Evolutionary conservation across 2,888 invertebrate genomes (phyloP).

Genomic region (Chloroclystis v-ata): DNA sequence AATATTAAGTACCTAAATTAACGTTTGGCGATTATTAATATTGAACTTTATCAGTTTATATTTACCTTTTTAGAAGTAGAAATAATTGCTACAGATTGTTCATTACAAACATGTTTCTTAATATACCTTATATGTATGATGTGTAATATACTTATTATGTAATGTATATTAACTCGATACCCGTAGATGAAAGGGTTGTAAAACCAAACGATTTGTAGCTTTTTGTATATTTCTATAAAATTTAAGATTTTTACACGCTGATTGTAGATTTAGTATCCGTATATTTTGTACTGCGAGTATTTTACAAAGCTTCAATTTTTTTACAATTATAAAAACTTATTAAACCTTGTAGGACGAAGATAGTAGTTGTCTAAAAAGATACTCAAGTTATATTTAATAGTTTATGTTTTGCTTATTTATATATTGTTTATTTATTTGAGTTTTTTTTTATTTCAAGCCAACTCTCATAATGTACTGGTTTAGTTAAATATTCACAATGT

Average conservation of each 20-base stretch:
- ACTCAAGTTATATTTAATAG: slow-evolving; percentile 9
- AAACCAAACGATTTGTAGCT: slow-evolving; percentile 58
- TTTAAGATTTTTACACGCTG: slow-evolving; percentile 65
- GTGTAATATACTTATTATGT: slow-evolving; percentile 27
- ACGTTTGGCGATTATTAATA: slow-evolving; percentile 64
- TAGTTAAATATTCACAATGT: too few relatives aligned
- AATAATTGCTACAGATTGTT: slow-evolving; percentile 8
- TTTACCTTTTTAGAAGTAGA: slow-evolving; percentile 33
- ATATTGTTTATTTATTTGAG: neutral
- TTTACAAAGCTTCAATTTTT: slow-evolving; percentile 23
- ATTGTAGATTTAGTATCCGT: slow-evolving; percentile 58
- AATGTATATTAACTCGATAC: slow-evolving; percentile 31
- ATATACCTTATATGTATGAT: slow-evolving; percentile 11
- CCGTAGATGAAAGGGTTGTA: slow-evolving; percentile 53
- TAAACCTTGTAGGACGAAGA: slow-evolving; percentile 7
- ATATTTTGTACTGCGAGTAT: slow-evolving; percentile 61
- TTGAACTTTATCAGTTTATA: slow-evolving; percentile 47
- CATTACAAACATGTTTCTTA: slow-evolving; percentile 8
- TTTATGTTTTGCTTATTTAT: neutral
- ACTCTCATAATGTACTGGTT: too few relatives aligned
- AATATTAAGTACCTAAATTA: slow-evolving; percentile 59
- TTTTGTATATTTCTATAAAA: slow-evolving; percentile 75
- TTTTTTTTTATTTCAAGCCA: too few relatives aligned
- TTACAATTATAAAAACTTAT: slow-evolving; percentile 23
- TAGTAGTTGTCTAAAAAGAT: slow-evolving; percentile 14